These are phyloP conservation scores for Pseudomyrmex flavicornis DNA, from an alignment of 1,140 invertebrate genomes.

Conservation along the genomic window DNA sequence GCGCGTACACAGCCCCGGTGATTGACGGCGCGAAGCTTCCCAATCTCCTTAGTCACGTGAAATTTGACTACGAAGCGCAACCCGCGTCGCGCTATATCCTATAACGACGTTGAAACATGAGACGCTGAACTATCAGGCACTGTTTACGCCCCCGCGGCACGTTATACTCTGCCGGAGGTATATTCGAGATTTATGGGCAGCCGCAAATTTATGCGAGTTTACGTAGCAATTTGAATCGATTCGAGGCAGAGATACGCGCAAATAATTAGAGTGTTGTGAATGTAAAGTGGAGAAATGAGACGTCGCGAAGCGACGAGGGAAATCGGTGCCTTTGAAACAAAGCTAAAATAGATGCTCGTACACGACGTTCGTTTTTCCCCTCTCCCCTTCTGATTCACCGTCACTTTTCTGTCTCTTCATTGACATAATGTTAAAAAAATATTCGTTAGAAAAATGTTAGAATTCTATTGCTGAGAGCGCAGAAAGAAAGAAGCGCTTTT, in stretches of 20 bases:
- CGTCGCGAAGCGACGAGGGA: too few species aligned
- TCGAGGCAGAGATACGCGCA: background rate
- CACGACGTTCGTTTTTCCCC: too few species aligned
- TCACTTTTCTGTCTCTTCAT: too few species aligned
- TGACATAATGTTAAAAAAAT: too few species aligned
- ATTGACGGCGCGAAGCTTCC: slow-evolving; percentile 52
- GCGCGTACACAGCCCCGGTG: background rate
- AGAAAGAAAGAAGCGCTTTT: background rate
- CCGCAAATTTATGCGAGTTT: slow-evolving; percentile 36
- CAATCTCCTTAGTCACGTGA: slow-evolving; percentile 50
- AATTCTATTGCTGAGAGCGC: background rate
- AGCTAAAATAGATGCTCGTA: too few species aligned
- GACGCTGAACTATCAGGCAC: slow-evolving; percentile 40
- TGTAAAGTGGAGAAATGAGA: too few species aligned
- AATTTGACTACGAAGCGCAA: slow-evolving; percentile 42
- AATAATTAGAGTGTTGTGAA: background rate
- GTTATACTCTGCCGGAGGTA: slow-evolving; percentile 11
- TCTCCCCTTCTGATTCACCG: too few species aligned
- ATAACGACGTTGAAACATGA: slow-evolving; percentile 52
- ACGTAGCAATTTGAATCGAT: slow-evolving; percentile 1
- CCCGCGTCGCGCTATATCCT: slow-evolving; percentile 29
- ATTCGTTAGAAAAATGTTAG: background rate
- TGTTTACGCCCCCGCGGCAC: slow-evolving; percentile 39
- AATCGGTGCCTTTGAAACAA: too few species aligned
- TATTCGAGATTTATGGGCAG: slow-evolving; percentile 19